phyloP scores from a whole-genome alignment of 2,113 vertebrate species.

The Silurus asotus region DNA sequence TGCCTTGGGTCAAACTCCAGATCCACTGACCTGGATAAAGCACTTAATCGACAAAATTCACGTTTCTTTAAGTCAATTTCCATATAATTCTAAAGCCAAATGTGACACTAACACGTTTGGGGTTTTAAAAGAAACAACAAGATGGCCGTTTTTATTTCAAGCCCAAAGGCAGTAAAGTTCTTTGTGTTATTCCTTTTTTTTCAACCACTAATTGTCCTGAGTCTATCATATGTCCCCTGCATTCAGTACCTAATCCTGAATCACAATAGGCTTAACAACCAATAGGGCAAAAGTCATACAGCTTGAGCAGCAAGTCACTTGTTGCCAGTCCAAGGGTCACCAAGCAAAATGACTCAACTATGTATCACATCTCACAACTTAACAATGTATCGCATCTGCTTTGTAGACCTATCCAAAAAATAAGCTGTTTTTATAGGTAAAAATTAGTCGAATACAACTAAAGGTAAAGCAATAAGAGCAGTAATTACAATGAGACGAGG shows the following conservation, averaged over 20 bases:
- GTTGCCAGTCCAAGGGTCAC: background rate
- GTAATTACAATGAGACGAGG: constrained; percentile 8
- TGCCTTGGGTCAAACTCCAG: no score
- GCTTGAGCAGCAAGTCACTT: background rate
- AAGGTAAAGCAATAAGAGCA: constrained; percentile 4
- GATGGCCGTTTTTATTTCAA: constrained; percentile 11
- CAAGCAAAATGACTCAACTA: background rate
- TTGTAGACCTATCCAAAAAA: background rate
- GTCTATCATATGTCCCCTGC: background rate
- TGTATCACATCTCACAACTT: background rate
- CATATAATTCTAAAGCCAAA: background rate
- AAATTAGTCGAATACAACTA: background rate
- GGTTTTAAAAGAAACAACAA: background rate
- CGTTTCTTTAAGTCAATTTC: background rate
- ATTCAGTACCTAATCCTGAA: background rate
- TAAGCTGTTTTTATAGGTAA: background rate
- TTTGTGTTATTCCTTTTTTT: background rate
- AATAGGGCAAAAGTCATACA: constrained; percentile 13
- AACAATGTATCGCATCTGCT: background rate
- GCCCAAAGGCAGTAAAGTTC: constrained; percentile 11
- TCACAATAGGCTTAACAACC: constrained; percentile 48
- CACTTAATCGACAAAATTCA: background rate
- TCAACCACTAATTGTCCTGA: constrained; percentile 2
- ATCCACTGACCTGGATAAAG: background rate
- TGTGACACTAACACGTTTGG: background rate